Percentiles rank a stretch among this genome's conserved stretches.
phyloP scores from a whole-genome alignment of 2,113 vertebrate genomes.

The Smithornis capensis region DNA sequence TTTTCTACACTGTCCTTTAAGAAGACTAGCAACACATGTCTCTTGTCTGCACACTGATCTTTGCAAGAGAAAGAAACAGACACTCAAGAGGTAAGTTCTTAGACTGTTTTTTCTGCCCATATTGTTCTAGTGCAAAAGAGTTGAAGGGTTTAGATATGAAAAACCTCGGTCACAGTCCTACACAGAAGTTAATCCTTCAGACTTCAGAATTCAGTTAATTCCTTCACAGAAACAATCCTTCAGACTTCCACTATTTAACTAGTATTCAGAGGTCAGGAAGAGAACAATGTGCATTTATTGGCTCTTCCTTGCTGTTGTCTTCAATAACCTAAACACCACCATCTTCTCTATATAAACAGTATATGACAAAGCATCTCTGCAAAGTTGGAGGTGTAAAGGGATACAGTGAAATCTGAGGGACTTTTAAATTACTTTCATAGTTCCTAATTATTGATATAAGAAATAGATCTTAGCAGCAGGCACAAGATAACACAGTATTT shows the following conservation, averaged over 20 bases:
- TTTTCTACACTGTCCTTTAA: not conserved
- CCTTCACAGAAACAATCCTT: not conserved
- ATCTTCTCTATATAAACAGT: not conserved
- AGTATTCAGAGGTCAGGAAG: not conserved
- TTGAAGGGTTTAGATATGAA: not conserved
- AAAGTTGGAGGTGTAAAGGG: not conserved
- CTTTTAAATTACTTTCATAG: not conserved
- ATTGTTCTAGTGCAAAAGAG: not conserved
- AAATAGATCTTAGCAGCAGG: not conserved
- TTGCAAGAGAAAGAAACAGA: not conserved
- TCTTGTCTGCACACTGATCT: not conserved
- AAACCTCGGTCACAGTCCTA: not conserved
- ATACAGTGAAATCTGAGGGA: not conserved
- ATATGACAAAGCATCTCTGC: not conserved
- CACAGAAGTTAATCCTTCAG: not conserved
- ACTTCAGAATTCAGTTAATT: too few relatives aligned
- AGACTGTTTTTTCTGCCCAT: not conserved
- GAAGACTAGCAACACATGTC: fast-evolving
- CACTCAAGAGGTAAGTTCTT: not conserved
- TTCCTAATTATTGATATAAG: not conserved
- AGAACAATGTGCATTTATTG: not conserved
- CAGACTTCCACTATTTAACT: not conserved
- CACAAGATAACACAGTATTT: not conserved
- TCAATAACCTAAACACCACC: not conserved
- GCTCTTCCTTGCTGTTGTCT: not conserved